A percentile compares a stretch with the other conserved stretches of the same genome.
Conservation (phyloP, 1,140 invertebrate species). For the Zaprionus camerounensis region DNA sequence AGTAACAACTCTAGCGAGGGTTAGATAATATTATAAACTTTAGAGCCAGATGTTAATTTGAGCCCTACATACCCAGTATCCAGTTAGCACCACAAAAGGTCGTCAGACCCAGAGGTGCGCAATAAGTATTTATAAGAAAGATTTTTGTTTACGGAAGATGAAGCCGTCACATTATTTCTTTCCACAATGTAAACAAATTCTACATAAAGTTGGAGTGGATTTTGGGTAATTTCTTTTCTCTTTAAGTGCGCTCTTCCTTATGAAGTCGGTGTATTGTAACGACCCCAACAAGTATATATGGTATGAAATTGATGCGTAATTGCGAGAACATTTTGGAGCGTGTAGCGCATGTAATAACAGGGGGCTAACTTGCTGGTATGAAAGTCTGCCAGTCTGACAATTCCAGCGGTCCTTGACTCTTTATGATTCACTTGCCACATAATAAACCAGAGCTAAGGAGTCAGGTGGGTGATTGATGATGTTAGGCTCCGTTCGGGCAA, state of each 20-base stretch:
- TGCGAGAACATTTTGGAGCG: conserved; percentile 59
- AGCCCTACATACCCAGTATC: too few relatives aligned
- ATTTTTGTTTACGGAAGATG: not conserved
- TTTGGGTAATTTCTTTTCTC: not conserved
- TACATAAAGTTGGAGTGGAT: not conserved
- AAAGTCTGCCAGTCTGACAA: conserved; percentile 1
- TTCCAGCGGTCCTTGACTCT: conserved; percentile 50
- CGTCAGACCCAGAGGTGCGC: too few relatives aligned
- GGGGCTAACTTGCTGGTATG: not conserved
- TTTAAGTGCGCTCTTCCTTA: conserved; percentile 23
- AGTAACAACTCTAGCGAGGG: not conserved
- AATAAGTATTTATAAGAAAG: not conserved
- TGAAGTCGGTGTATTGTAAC: conserved; percentile 20
- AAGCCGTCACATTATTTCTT: not conserved
- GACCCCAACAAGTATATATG: conserved; percentile 37
- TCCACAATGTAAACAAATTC: not conserved
- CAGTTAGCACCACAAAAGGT: too few relatives aligned
- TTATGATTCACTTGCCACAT: conserved; percentile 64
- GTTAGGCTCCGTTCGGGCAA: conserved; percentile 4
- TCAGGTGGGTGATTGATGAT: conserved; percentile 60
- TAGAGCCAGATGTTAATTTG: too few relatives aligned
- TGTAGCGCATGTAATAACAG: conserved; percentile 63
- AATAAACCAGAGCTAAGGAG: conserved; percentile 49
- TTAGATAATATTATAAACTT: not conserved
- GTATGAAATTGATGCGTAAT: conserved; percentile 38